phyloP scores from a whole-genome alignment of 2,888 invertebrate species.

The Mylabris sibirica region DNA sequence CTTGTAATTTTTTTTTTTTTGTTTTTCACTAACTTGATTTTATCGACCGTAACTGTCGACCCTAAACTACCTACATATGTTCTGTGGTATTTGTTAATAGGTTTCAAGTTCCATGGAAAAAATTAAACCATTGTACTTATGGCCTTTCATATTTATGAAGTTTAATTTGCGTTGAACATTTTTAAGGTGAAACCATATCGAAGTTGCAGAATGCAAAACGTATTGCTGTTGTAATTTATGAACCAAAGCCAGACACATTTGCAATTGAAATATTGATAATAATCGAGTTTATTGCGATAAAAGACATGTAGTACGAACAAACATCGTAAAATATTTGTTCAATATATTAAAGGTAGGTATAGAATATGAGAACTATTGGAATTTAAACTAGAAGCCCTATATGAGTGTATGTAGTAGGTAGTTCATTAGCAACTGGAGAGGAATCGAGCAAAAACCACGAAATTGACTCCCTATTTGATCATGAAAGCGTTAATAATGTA shows the following conservation, averaged over 20 bases:
- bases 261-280: not conserved
- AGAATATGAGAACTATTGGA: conserved; percentile 13
- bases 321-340: not conserved
- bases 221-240: not conserved
- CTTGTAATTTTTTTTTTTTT: not conserved
- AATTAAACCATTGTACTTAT: not conserved
- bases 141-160: conserved; percentile 3
- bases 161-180: conserved; percentile 8
- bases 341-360: not conserved
- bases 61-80: conserved; percentile 8
- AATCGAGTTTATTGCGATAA: not conserved
- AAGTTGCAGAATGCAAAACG: conserved; percentile 7
- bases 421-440: conserved; percentile 38
- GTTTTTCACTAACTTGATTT: not conserved
- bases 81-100: conserved; percentile 12
- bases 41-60: conserved; percentile 12
- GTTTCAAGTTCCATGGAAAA: not conserved
- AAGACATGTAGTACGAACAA: not conserved
- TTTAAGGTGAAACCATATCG: conserved; percentile 11
- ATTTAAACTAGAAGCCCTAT: conserved; percentile 34
- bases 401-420: conserved; percentile 20
- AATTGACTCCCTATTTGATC: conserved; percentile 44
- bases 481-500: conserved; percentile 41
- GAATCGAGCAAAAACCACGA: conserved; percentile 41
- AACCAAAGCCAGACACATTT: conserved; percentile 1